Conservation (phyloP, 2,888 invertebrate species). For the Phragmatobia fuliginosa region DNA sequence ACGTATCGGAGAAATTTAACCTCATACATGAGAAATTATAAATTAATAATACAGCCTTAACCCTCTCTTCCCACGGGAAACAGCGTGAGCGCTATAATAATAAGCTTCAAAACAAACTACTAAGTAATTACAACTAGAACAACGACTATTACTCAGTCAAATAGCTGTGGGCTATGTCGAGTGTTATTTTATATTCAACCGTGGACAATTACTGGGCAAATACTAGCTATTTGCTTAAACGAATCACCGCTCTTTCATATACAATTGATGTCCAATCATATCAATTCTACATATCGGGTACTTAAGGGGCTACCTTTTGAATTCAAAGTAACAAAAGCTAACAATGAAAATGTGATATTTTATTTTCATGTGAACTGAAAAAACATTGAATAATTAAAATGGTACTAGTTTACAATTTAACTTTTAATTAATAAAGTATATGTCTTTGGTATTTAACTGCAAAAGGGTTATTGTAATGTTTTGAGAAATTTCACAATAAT, state of each 20-base stretch:
- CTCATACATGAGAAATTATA: slow-evolving; percentile 71
- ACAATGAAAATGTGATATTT: not conserved
- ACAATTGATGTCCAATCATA: slow-evolving; percentile 46
- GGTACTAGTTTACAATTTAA: not conserved
- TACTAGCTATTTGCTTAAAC: slow-evolving; percentile 54
- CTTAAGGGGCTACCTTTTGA: slow-evolving; percentile 26
- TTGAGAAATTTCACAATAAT: not conserved
- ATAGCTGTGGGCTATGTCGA: slow-evolving; percentile 71
- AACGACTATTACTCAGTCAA: slow-evolving; percentile 76
- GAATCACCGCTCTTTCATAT: slow-evolving; percentile 50
- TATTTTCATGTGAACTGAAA: not conserved
- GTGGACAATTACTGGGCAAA: slow-evolving; percentile 68
- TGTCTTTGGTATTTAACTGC: not conserved
- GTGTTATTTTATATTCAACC: slow-evolving; percentile 70
- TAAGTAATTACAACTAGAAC: slow-evolving; percentile 81
- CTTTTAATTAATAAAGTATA: not conserved
- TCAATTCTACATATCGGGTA: slow-evolving; percentile 36
- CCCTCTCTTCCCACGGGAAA: slow-evolving; percentile 72
- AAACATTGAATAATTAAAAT: no score
- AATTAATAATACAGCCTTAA: slow-evolving; percentile 76
- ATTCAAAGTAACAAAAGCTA: slow-evolving; percentile 9
- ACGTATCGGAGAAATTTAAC: slow-evolving; percentile 63
- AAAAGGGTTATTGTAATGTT: no score
- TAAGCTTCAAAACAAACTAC: slow-evolving; percentile 81
- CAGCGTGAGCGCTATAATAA: slow-evolving; percentile 74